Evolutionary conservation across 2,888 invertebrate genomes (phyloP).

Genomic region (Anorthoa munda): DNA sequence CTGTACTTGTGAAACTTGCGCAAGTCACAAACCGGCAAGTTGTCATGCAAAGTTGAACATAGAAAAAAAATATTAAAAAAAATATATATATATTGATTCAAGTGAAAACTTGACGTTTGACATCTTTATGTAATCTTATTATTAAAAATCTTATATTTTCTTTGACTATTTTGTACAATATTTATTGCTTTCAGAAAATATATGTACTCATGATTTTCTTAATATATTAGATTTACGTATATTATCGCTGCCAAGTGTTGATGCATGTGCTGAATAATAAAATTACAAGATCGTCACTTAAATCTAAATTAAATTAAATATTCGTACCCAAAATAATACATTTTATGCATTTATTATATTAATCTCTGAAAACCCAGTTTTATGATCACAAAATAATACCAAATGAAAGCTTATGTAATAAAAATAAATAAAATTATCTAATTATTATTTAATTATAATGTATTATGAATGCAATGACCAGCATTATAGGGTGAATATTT

Average conservation of each 20-base stretch:
- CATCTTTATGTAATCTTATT: not conserved
- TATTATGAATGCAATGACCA: slow-evolving; percentile 8
- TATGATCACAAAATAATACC: slow-evolving; percentile 54
- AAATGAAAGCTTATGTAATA: slow-evolving; percentile 7
- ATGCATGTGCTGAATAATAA: not conserved
- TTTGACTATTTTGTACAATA: slow-evolving; percentile 1
- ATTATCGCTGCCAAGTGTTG: not conserved
- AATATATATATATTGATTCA: not conserved
- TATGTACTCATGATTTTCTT: not conserved
- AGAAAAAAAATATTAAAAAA: too few species aligned
- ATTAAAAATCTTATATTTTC: not conserved
- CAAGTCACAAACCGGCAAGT: slow-evolving; percentile 10
- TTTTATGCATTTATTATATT: slow-evolving; percentile 22
- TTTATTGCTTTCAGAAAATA: not conserved
- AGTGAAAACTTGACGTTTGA: not conserved
- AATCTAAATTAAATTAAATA: slow-evolving; percentile 23
- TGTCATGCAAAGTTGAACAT: not conserved
- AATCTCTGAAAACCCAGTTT: slow-evolving; percentile 29
- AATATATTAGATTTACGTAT: not conserved
- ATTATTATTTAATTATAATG: slow-evolving; percentile 1
- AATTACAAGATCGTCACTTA: not conserved
- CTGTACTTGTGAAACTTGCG: not conserved
- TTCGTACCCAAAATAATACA: slow-evolving; percentile 23
- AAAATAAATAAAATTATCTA: slow-evolving; percentile 37
- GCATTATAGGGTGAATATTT: not conserved